Evolutionary conservation across 2,797 vertebrate species (phyloP).

Genomic region (Rhadinocentrus ornatus): DNA sequence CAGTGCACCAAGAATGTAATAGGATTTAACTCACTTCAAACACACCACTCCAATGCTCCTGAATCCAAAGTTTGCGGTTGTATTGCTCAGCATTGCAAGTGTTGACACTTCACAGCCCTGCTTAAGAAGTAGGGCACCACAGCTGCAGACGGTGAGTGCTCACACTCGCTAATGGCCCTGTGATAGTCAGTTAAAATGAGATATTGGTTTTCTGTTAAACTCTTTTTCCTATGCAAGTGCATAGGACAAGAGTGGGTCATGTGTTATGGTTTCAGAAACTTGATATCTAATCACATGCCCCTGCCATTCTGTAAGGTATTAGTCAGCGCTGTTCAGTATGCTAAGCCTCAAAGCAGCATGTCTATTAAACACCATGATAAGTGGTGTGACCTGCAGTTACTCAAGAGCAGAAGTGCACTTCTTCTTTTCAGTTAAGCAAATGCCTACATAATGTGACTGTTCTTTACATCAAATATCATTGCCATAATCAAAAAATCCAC

Average conservation of each 20-base stretch:
- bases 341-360: slow-evolving; percentile 36
- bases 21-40: slow-evolving; percentile 81
- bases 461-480: slow-evolving; percentile 69
- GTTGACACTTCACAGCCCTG: slow-evolving; percentile 72
- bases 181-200: slow-evolving; percentile 67
- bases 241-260: slow-evolving; percentile 13
- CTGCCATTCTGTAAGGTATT: slow-evolving; percentile 29
- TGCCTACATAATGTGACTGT: slow-evolving; percentile 30
- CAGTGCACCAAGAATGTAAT: slow-evolving; percentile 71
- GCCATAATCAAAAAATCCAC: slow-evolving; percentile 68
- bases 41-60: slow-evolving; percentile 59
- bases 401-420: slow-evolving; percentile 6
- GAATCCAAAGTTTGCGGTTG: slow-evolving; percentile 69
- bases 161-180: slow-evolving; percentile 69
- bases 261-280: slow-evolving; percentile 1
- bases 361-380: slow-evolving; percentile 49
- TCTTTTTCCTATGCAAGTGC: slow-evolving; percentile 7
- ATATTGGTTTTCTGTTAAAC: slow-evolving; percentile 38
- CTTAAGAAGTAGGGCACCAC: slow-evolving; percentile 75
- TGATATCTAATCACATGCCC: slow-evolving; percentile 29
- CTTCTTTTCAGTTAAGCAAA: slow-evolving; percentile 12
- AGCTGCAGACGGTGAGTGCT: slow-evolving; percentile 66
- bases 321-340: slow-evolving; percentile 32
- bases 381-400: slow-evolving; percentile 42
- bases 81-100: slow-evolving; percentile 74